phyloP scores from a whole-genome alignment of 2,797 vertebrate species.

The Acanthurus leucopareius region DNA sequence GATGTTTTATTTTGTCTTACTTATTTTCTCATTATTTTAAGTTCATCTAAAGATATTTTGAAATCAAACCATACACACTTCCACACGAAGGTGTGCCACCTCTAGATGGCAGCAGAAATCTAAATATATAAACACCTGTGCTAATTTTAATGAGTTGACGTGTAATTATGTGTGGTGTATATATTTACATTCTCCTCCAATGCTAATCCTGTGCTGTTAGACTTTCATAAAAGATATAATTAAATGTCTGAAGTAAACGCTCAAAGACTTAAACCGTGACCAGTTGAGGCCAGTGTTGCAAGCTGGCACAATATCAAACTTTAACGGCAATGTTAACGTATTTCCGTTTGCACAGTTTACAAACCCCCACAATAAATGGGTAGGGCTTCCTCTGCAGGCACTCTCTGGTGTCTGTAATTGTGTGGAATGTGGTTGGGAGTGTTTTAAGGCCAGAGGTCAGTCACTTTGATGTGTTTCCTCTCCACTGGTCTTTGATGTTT shows the following conservation, averaged over 20 bases:
- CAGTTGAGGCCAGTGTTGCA: conserved; percentile 12
- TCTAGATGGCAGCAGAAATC: conserved; percentile 70
- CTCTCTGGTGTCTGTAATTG: conserved; percentile 77
- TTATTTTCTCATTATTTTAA: not conserved
- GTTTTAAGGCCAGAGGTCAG: conserved; percentile 81
- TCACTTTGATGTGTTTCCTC: conserved; percentile 79
- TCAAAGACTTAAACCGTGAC: conserved; percentile 8
- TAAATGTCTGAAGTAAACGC: conserved; percentile 25
- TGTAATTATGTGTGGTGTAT: not conserved
- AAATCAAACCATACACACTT: not conserved
- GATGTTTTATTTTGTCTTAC: not conserved
- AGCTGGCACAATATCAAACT: conserved; percentile 57
- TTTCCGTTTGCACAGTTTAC: conserved; percentile 42
- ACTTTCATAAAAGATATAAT: conserved; percentile 25
- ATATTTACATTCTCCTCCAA: conserved; percentile 7
- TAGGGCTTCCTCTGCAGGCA: conserved; percentile 59
- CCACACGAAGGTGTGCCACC: not conserved
- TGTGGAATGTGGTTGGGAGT: conserved; percentile 79
- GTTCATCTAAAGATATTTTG: not conserved
- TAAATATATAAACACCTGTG: not conserved
- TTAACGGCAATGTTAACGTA: conserved; percentile 56
- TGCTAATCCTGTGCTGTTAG: not conserved
- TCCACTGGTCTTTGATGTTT: conserved; percentile 74
- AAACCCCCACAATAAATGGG: conserved; percentile 53
- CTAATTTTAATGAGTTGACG: not conserved